Percentiles rank a stretch among this genome's conserved stretches.
phyloP scores from a whole-genome alignment of 2,797 vertebrate genomes.

The Discoglossus pictus region DNA sequence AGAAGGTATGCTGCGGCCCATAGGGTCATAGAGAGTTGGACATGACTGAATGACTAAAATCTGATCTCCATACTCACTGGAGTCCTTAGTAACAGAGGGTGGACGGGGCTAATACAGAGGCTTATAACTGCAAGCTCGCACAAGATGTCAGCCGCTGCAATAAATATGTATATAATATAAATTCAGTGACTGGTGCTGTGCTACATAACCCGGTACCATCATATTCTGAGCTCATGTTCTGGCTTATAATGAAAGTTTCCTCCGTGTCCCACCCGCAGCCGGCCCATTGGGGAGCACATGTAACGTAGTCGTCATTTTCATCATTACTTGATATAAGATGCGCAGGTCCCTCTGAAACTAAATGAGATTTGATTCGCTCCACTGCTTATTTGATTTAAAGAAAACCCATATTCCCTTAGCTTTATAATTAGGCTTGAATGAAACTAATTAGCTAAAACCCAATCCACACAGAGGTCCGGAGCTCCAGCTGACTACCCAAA shows the following conservation, averaged over 20 bases:
- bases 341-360: constrained; percentile 34
- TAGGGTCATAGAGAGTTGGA: no score
- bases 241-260: not conserved
- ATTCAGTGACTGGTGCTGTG: no score
- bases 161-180: no score
- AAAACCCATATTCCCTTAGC: constrained; percentile 48
- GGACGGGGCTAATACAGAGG: no score
- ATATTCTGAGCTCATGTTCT: no score
- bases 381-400: constrained; percentile 43
- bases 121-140: no score
- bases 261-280: not conserved
- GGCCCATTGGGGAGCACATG: constrained; percentile 1
- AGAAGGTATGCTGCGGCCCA: no score
- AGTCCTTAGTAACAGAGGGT: no score
- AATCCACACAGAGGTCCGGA: constrained; percentile 36
- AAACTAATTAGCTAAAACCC: constrained; percentile 46
- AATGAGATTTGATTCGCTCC: constrained; percentile 41
- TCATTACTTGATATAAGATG: constrained; percentile 34
- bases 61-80: no score
- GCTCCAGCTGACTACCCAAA: constrained; percentile 18
- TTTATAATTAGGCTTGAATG: constrained; percentile 41
- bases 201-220: no score
- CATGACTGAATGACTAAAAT: no score
- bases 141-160: no score
- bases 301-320: constrained; percentile 38